Conservation (phyloP, 2,888 invertebrate species). For the Drosophila nigricruria region DNA sequence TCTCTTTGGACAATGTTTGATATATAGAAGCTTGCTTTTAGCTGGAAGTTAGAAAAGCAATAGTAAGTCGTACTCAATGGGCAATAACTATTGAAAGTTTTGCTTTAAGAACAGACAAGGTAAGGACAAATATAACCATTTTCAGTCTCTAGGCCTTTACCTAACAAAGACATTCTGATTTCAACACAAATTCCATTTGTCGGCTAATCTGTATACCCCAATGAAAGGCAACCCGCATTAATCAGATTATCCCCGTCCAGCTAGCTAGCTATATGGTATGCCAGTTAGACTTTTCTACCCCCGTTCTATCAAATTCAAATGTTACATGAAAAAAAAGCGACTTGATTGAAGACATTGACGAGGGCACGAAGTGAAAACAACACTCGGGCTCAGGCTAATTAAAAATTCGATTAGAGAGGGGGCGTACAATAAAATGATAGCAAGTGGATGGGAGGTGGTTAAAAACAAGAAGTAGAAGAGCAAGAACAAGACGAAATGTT, state of each 20-base stretch:
- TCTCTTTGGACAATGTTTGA: not conserved
- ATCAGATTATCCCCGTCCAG: constrained; percentile 68
- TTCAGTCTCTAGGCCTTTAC: not conserved
- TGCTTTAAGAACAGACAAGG: not conserved
- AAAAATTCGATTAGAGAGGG: constrained; percentile 72
- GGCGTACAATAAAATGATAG: constrained; percentile 39
- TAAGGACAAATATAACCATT: no score
- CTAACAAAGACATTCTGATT: constrained; percentile 27
- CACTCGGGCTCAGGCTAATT: constrained; percentile 59
- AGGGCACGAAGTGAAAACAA: constrained; percentile 16
- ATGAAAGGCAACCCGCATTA: constrained; percentile 46
- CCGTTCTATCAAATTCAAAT: constrained; percentile 2
- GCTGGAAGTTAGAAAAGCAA: no score
- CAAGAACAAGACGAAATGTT: constrained; percentile 25
- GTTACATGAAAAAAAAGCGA: constrained; percentile 31
- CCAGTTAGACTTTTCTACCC: not conserved
- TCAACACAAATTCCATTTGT: constrained; percentile 39
- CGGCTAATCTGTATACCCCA: constrained; percentile 26
- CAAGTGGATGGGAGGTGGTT: constrained; percentile 17
- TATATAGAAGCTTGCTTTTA: not conserved
- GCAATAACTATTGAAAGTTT: not conserved
- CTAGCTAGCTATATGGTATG: not conserved
- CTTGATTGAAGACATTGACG: constrained; percentile 55
- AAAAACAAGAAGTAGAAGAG: constrained; percentile 5
- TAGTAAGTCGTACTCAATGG: no score